A percentile compares a stretch with the other conserved stretches of the same genome.
These are phyloP conservation scores for Benthosema pterotum DNA, from an alignment of 2,797 vertebrate species.

Conservation along the genomic window DNA sequence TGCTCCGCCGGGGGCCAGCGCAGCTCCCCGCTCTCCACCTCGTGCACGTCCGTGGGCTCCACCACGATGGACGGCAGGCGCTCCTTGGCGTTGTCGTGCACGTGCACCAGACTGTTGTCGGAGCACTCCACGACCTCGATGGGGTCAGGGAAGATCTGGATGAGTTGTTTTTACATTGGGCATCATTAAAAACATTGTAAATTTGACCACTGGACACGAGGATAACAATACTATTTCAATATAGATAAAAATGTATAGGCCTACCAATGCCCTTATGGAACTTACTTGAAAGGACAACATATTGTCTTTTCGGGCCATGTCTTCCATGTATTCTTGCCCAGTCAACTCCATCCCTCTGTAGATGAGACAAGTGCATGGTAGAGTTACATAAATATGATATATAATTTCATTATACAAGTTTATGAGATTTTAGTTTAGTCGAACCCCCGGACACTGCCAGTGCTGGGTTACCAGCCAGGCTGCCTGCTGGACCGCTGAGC, in stretches of 20 bases:
- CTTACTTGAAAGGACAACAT: conserved; percentile 76
- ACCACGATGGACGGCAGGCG: conserved; percentile 85
- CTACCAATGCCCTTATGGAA: neutral
- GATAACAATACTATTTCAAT: too few relatives aligned
- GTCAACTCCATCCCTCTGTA: conserved; percentile 64
- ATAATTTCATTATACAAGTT: too few relatives aligned
- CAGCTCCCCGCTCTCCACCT: conserved; percentile 86
- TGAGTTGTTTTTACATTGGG: neutral
- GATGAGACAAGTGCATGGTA: neutral
- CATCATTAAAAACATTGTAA: too few relatives aligned
- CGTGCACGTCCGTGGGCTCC: conserved; percentile 82
- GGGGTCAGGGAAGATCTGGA: conserved; percentile 83
- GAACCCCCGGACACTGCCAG: too few relatives aligned
- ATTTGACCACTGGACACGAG: too few relatives aligned
- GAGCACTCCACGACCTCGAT: conserved; percentile 66
- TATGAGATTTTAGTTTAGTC: too few relatives aligned
- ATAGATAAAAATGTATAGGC: too few relatives aligned
- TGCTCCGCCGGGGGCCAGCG: conserved; percentile 84
- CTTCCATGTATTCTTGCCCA: conserved; percentile 61
- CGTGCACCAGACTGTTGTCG: conserved; percentile 47
- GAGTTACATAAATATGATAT: neutral
- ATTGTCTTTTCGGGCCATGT: conserved; percentile 66
- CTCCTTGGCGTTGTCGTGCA: conserved; percentile 69
- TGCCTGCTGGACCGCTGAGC: too few relatives aligned
- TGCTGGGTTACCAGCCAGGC: too few relatives aligned